Base-by-base conservation (phyloP, 2,888 invertebrate species). In the Campoplex nolae region DNA sequence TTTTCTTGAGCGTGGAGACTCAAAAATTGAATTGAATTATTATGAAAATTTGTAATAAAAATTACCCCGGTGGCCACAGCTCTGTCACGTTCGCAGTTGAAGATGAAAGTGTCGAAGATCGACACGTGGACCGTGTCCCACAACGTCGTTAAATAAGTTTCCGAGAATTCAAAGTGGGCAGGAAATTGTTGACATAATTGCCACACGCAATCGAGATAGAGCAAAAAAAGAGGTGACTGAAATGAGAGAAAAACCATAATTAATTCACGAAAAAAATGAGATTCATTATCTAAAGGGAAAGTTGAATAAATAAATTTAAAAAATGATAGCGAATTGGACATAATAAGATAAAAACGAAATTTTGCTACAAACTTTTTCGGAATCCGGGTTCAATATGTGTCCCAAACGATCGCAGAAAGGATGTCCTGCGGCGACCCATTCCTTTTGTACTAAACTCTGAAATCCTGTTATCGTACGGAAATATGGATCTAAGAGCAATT, bases 161-260 rank as follows among this genome's bases (percentile, higher is more conserved):
- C 98, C 28, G 98, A 97, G 95, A 98, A 98, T 95, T 98, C 98
- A 95, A 99, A 99, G 90, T 97, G 96, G 0, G 97, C 96, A 0
- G 98, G 98, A 95, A 97, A 98, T 95, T 99, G 99, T 90, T 97
- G 97, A 90, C 97, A 95, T 77, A 99, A 95, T 95, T 99, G 99
- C 98, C 98, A 98, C 80, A 97, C 97, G 94, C 98, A 98, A 95
- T 99, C 99, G 90, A 99, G 96, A 95, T 98, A 99, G 74, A 99
- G 95, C 71, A 99, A 96, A 94, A 99, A 98, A 75, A 99, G 95
- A 0, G 99, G 99, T 74, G 98, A 97, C 95, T 97, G 96, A 88
- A 96, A 93, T 56, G 81, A 89, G 83, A 88, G 79, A 74, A 75
- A 38, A 77, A 13, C 11, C 0, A 54, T 13, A 18, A 23, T 56